Base-by-base conservation (phyloP, 2,797 vertebrate genomes). In the Leptodactylus fallax region DNA sequence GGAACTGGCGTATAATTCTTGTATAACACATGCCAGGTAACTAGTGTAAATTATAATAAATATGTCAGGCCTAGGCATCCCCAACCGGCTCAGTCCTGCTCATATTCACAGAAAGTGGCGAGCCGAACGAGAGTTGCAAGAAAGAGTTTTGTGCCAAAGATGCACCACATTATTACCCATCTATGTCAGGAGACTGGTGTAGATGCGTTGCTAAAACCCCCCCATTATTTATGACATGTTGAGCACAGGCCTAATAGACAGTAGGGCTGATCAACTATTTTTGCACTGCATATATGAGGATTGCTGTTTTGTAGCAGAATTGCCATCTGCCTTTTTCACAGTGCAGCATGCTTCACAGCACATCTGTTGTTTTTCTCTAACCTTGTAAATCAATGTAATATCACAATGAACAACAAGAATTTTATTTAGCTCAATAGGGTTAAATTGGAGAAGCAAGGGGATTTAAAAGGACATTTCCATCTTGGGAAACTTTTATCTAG, bases 291-390 rank as follows among this genome's bases (percentile, higher is more conserved):
- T 79, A n/a, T 14, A 53, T 78, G 74, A n/a, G 25, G n/a, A 53
- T 49, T 51, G 16, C 55, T 60, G 78, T 79, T 79, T 60, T 78
- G 49, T 55, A 55, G 12, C 49, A 78, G 49, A 53, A 53, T 55
- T 79, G 78, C 78, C 61, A 82, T 82, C 65, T 83, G 80, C 36
- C 47, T 83, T 82, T 83, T 56, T 72, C 47, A 71, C 53, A 83
- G 65, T 56, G 23, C 17, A 36, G 21, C 65, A 83, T 21, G 58
- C 27, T 56, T 71, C 51, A 56, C 67, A 71, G 23, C 81, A 82
- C 61, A 83, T 72, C 51, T 83, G 67, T 36, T 83, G 81, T 72
- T 71, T 83, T 72, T 72, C 25, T 83, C 25, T 45, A 36, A 36
- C 51, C 16, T 79, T 56, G n/a, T 60, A 79, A 27, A 71, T 72